Conservation (phyloP, 2,888 invertebrate genomes). For the Invenusta paracnida region DNA sequence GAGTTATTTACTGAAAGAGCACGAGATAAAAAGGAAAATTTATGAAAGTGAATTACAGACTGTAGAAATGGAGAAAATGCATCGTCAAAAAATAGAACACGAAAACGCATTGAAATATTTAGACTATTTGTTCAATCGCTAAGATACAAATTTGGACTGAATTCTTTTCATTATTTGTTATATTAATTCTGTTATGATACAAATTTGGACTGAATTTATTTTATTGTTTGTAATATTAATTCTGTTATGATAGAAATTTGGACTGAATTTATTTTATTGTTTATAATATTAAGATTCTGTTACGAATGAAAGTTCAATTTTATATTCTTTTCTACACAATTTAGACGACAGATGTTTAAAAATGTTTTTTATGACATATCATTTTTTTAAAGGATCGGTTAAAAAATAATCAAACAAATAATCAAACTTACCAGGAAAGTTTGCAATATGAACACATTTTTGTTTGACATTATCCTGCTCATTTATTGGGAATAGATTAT, state of each 20-base stretch:
- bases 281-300: background rate
- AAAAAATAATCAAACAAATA: background rate
- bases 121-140: background rate
- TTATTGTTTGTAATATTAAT: background rate
- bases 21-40: slow-evolving; percentile 20
- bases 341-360: background rate
- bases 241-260: background rate
- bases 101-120: background rate
- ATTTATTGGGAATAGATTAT: slow-evolving; percentile 9
- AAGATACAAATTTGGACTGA: background rate
- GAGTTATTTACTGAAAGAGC: slow-evolving; percentile 5
- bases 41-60: slow-evolving; percentile 7
- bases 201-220: background rate
- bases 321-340: background rate
- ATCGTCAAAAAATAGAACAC: background rate
- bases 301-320: background rate
- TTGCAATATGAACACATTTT: background rate
- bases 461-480: background rate
- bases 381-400: background rate
- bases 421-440: slow-evolving; percentile 3
- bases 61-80: slow-evolving; percentile 8
- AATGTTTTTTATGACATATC: slow-evolving; percentile 25
- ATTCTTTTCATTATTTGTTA: background rate
- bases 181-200: background rate
- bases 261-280: background rate